Evolutionary conservation across 1,140 invertebrate genomes (phyloP).

Genomic region (Cheumatopsyche charites): DNA sequence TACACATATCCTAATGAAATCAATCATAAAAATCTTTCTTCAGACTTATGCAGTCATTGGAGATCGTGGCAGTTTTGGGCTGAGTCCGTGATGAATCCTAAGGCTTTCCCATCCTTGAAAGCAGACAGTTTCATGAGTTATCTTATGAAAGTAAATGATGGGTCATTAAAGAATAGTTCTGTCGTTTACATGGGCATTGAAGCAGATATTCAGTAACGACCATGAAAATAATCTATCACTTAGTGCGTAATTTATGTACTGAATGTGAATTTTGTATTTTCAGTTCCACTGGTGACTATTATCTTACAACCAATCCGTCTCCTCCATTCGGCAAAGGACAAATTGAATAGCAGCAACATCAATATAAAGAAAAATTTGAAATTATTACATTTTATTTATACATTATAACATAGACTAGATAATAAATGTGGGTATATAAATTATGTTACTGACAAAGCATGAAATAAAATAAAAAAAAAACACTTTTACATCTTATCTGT

Average conservation of each 20-base stretch:
- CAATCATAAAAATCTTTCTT: conserved; percentile 41
- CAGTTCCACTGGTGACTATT: conserved; percentile 55
- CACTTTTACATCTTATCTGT: too few relatives aligned
- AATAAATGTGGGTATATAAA: too few relatives aligned
- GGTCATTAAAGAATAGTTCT: conserved; percentile 46
- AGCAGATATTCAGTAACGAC: conserved; percentile 55
- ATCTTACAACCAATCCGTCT: conserved; percentile 55
- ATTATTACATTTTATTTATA: neutral
- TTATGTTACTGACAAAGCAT: too few relatives aligned
- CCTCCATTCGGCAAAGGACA: conserved; percentile 54
- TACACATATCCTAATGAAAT: neutral
- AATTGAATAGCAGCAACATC: conserved; percentile 44
- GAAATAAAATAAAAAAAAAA: too few relatives aligned
- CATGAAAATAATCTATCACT: neutral
- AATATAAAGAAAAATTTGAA: conserved; percentile 9
- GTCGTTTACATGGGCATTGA: conserved; percentile 59
- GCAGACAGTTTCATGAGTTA: conserved; percentile 53
- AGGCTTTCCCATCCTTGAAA: conserved; percentile 58
- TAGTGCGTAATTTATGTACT: conserved; percentile 21
- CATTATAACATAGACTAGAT: neutral
- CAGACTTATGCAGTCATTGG: conserved; percentile 71
- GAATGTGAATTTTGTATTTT: conserved; percentile 29
- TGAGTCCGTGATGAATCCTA: conserved; percentile 65
- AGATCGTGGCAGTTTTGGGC: conserved; percentile 70
- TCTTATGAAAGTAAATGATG: conserved; percentile 53